Evolutionary conservation across 1,140 invertebrate genomes (phyloP), one percentile per base, ranked within the genome.

Genomic region (Drosophila setifemur): DNA sequence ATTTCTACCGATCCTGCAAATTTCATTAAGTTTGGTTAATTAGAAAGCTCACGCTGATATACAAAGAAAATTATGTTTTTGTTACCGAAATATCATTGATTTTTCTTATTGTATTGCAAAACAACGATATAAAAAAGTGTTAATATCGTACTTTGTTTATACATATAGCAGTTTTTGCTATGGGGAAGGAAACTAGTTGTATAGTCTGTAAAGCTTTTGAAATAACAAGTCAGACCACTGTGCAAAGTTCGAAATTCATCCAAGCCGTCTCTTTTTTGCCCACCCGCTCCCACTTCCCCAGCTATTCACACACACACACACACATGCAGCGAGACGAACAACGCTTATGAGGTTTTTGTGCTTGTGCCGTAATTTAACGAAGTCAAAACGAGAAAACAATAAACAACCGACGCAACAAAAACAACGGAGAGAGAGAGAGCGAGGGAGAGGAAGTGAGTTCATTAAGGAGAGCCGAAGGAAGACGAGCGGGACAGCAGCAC

Each of bases 361-460:
- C 72, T 81, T 85, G 81, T 85, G 81, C 81, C 81, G 82, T 85
- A 85, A 85, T 85, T 85, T 85, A 85, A 85, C 81, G 81, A 85
- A 86, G 81, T 85, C 81, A 85, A 85, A 85, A 85, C 81, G 81
- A 86, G 81, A 86, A 85, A 86, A 85, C 81, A 85, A 85, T 85
- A 85, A 85, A 72, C 83, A 48, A 33, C 60, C 74, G 60, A 76
- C 55, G 66, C 64, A 73, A 45, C 28, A 1, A 29, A 9, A 55
- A 40, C 40, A 58, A 54, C 37, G 26, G 43, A 42, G 37, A 37
- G 29, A 73, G 42, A 18, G 14, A 12, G 6, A 37, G 33, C 14
- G 12, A 37, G 33, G 16, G 31, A 11, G 18, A n/a, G 35, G 16
- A 25, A 52, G 37, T 39, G 14, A 11, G 18, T 26, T 19, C 14